Base-by-base conservation (phyloP, 2,888 invertebrate genomes). In the Tenthredo notha region DNA sequence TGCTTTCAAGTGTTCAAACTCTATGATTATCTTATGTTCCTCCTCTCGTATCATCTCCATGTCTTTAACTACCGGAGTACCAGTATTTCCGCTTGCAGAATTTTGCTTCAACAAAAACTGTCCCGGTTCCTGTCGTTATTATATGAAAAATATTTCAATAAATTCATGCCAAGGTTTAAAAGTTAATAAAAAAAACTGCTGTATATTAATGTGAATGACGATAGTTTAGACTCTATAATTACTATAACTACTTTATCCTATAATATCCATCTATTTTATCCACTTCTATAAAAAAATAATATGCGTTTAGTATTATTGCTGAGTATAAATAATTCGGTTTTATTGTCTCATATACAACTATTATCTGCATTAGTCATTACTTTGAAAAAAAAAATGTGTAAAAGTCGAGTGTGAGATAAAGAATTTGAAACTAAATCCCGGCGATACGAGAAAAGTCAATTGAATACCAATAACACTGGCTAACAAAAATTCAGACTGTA, bases 51-150 rank as follows among this genome's bases (percentile, higher is more conserved):
- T 83, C 2, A 72, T 80, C 9, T 85, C 86, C 10, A 50, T 15
- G 2, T 74, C 33, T 43, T 50, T 83, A 10, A 47, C 2, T 47
- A 78, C 84, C 86, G 29, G 25, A 33, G 87, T 75, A 29, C 86
- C 86, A 47, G 83, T 21, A 33, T 67, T 83, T 5, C 85, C 85
- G 83, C 78, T 86, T 84, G 86, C 80, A 70, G 87, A 72, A 86
- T 87, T 85, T 87, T 89, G 86, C 86, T 78, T 80, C 75, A 86
- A 78, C 88, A 87, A 88, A 86, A 87, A 89, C 58, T 80, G 70
- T 58, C 50, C 50, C 78, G 80, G 15, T 82, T 70, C 74, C 84
- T 75, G 58, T 43, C 33, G 47, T 84, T 74, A 74, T 84, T 74
- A 84, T 43, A 74, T 40, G 29, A 40, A 37, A 85, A 74, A 77